Evolutionary conservation across 37 sponge, comb jelly and placozoan genomes (phyloP), one percentile per base, ranked within the genome.

Genomic region (Mnemiopsis leidyi): DNA sequence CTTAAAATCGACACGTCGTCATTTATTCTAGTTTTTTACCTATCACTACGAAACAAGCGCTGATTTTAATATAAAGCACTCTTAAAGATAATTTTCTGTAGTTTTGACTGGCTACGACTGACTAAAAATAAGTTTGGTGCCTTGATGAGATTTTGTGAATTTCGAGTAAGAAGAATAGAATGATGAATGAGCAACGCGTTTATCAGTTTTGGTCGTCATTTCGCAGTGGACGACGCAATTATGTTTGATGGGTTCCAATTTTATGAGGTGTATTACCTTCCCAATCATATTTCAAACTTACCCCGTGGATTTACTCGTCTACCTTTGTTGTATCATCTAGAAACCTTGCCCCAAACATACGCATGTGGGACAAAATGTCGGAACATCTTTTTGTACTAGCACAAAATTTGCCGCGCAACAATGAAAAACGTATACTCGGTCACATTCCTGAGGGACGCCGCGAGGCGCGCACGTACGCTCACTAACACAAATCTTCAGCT

Each of bases 361-460:
- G 9, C 61, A 5, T 48, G 75, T 85, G 90, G 90, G 90, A 85
- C 90, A 39, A 85, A 39, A 39, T 23, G 3, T 28, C 48, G 39
- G 30, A 18, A 39, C 23, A 23, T 23, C 90, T 37, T n/a, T 23
- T 3, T 40, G 61, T 38, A 85, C 90, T 85, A 85, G 90, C 90
- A 85, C 2, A 37, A 40, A 36, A 39, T 38, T 38, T 3, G 24
- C 61, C 90, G 32, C 48, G 90, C 48, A 37, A 23, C 36, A 28
- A 37, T 40, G 79, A 34, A 77, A 77, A 77, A 34, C 33, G 20
- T 34, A 77, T 31, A 77, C 16, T 34, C 5, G 79, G 18, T 77
- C 79, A 77, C 79, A 77, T 34, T 77, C 16, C 33, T 77, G 26
- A 31, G 35, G 32, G 79, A 9, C 79, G 79, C 79, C 20, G 32